Conservation (phyloP, 2,888 invertebrate genomes). For the Drosophila nr. fundita region DNA sequence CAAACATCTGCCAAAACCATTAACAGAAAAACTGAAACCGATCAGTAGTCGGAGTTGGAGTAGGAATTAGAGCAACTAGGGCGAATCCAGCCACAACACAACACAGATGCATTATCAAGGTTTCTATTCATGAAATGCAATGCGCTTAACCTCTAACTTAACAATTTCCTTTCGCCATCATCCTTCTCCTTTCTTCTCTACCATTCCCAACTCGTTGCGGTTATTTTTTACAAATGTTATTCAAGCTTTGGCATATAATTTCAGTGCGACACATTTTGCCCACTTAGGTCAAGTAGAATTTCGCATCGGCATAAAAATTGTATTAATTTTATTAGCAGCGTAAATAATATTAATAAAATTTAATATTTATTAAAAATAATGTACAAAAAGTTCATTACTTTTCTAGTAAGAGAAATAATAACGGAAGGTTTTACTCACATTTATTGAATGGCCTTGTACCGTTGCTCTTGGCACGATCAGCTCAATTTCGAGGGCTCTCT, state of each 20-base stretch:
- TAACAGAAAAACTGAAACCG: not conserved
- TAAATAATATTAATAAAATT: not conserved
- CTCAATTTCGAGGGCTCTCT: slow-evolving; percentile 17
- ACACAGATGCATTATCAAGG: slow-evolving; percentile 39
- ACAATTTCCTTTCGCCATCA: not conserved
- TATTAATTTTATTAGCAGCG: not conserved
- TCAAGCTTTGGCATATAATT: not conserved
- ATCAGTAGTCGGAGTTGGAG: not conserved
- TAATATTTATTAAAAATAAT: not conserved
- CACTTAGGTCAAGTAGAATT: not conserved
- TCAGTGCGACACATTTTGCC: not conserved
- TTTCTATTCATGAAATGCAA: slow-evolving; percentile 42
- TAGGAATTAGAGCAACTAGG: slow-evolving; percentile 33
- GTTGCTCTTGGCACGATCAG: slow-evolving; percentile 57
- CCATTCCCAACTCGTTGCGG: slow-evolving; percentile 29
- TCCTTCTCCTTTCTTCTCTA: not conserved
- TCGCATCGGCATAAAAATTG: not conserved
- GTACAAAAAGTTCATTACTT: not conserved
- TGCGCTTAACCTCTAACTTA: slow-evolving; percentile 15
- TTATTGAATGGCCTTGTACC: slow-evolving; percentile 54
- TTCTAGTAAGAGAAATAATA: not conserved
- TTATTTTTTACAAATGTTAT: slow-evolving; percentile 1
- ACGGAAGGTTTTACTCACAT: slow-evolving; percentile 49
- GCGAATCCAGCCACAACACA: slow-evolving; percentile 31
- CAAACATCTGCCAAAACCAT: slow-evolving; percentile 10